Evolutionary conservation across 2,888 invertebrate genomes (phyloP), one percentile per base, ranked within the genome.

Genomic region (Pristionchus exspectatus): DNA sequence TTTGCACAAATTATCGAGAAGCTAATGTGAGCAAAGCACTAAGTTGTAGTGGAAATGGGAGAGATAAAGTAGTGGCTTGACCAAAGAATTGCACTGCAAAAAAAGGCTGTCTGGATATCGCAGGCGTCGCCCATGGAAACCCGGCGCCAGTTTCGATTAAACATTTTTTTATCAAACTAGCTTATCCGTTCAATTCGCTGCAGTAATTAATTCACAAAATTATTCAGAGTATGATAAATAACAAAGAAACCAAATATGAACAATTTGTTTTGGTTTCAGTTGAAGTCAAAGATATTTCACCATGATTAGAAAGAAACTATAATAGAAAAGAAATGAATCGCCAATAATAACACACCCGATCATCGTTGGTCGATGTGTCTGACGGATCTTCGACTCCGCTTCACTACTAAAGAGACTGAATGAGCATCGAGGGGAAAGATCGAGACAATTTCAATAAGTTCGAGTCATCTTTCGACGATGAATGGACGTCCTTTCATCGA

Each of bases 391-490:
- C 24, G 21, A 33, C 30, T 14, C 38, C 5, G 24, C 74, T 74
- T 63, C 63, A 63, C 69, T 69, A 69, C 38, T 30, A 74, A 74
- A 74, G 30, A 74, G 38, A n/a, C 14, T 74, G 74, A 38, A 33
- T 74, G 74, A 38, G 74, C 38, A 33, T 16, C 72, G 33, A 33
- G 9, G 72, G 9, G 33, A 74, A 74, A 38, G 74, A 38, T 21
- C 38, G 38, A 12, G 44, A n/a, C 63, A 38, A 74, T 74, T 74
- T 74, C 74, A 74, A 74, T 74, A 72, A 33, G 69, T 72, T 33
- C 74, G 38, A 74, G 38, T 38, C 74, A 38, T 74, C 74, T 74
- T 38, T 38, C 74, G 21, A 21, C 74, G 16, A 38, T 74, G 38
- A 74, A 74, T 38, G 74, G 74, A 18, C 24, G 63, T n/a, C 63